Evolutionary conservation across 64 coral and sea anemone species (phyloP).

Genomic region (Montipora efflorescens): DNA sequence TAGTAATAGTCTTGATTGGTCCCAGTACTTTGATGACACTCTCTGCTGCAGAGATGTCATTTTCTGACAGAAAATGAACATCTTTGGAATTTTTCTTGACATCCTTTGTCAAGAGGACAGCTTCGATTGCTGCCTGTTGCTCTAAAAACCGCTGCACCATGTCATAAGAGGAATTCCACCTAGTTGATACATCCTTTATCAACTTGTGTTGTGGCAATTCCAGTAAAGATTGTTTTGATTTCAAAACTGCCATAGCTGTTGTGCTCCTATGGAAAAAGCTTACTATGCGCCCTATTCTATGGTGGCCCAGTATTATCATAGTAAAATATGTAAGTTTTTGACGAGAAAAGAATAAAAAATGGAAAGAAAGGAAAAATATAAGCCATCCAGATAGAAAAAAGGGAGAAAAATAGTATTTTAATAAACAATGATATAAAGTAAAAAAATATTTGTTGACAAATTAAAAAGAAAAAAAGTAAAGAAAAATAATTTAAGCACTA

Average conservation of each 20-base stretch:
- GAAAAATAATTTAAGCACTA: too few relatives aligned
- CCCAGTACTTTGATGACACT: background rate
- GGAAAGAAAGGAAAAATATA: too few relatives aligned
- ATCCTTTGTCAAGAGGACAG: slow-evolving; percentile 14
- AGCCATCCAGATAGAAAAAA: too few relatives aligned
- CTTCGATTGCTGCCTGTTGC: slow-evolving; percentile 4
- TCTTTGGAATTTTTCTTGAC: slow-evolving; percentile 17
- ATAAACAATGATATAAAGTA: too few relatives aligned
- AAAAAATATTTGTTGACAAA: too few relatives aligned
- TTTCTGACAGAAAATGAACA: slow-evolving; percentile 9
- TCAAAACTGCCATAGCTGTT: slow-evolving; percentile 24
- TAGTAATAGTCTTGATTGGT: slow-evolving; percentile 12
- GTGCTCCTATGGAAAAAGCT: slow-evolving; percentile 29
- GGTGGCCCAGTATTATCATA: too few relatives aligned
- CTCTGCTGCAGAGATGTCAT: slow-evolving; percentile 21
- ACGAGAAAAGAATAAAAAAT: too few relatives aligned
- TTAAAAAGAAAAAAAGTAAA: too few relatives aligned
- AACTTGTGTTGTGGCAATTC: slow-evolving; percentile 35
- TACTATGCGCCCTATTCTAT: slow-evolving; percentile 1
- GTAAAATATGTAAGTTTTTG: too few relatives aligned
- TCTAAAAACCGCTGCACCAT: slow-evolving; percentile 3
- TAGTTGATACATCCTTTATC: slow-evolving; percentile 5
- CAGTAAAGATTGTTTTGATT: slow-evolving; percentile 16
- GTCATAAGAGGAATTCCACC: slow-evolving; percentile 23
- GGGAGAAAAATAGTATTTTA: too few relatives aligned